Evolutionary conservation across 2,888 invertebrate species (phyloP).

Genomic region (Priocnemis perturbator): DNA sequence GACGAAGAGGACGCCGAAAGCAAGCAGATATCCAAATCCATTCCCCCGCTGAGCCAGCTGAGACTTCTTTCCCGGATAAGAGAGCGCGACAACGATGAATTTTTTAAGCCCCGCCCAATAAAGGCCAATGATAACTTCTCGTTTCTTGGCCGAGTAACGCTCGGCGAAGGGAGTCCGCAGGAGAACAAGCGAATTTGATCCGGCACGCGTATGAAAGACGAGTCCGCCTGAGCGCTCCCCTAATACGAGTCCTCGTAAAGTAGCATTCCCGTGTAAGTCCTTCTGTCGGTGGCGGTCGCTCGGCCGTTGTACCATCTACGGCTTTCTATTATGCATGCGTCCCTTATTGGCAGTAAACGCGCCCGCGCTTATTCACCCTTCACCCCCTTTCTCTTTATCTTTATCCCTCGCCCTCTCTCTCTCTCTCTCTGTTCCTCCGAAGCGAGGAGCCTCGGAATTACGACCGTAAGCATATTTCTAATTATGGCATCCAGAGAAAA

Average conservation of each 20-base stretch:
- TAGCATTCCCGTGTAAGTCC: constrained; percentile 65
- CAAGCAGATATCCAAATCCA: too few species aligned
- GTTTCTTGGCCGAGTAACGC: too few species aligned
- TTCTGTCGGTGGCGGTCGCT: constrained; percentile 60
- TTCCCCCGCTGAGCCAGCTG: too few species aligned
- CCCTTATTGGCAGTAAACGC: constrained; percentile 72
- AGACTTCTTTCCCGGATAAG: too few species aligned
- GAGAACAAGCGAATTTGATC: constrained; percentile 32
- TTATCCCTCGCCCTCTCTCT: background rate
- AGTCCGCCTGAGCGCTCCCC: constrained; percentile 52
- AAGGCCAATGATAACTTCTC: too few species aligned
- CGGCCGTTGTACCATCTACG: constrained; percentile 54
- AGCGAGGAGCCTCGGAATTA: constrained; percentile 53
- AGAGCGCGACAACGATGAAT: too few species aligned
- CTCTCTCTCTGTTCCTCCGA: constrained; percentile 47
- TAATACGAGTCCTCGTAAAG: constrained; percentile 66
- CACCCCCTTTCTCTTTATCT: constrained; percentile 43
- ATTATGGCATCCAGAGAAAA: constrained; percentile 62
- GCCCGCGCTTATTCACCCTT: constrained; percentile 46
- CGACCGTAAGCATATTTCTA: constrained; percentile 70
- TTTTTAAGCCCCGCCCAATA: too few species aligned
- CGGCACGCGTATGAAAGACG: constrained; percentile 48
- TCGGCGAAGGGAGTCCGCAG: too few species aligned
- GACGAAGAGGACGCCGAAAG: too few species aligned
- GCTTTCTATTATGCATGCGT: constrained; percentile 72